Evolutionary conservation across 2,113 vertebrate genomes (phyloP), one percentile per base, ranked within the genome.

Genomic region (Helogale parvula): DNA sequence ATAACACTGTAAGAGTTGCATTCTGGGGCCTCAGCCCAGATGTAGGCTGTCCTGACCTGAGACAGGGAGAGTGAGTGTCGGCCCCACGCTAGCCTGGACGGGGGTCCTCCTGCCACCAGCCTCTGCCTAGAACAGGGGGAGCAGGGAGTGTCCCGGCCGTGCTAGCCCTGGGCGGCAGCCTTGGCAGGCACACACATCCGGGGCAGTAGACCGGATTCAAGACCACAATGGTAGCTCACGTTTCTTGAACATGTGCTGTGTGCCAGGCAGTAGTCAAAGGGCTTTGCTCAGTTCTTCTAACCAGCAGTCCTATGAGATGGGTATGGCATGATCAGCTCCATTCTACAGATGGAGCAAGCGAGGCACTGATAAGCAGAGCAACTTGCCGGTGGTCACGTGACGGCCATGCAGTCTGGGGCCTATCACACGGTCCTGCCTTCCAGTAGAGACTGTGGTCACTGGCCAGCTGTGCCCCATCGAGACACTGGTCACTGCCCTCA

Each of bases 121-220:
- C 33, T 80, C 38, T 29, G 17, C 47, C 60, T 4, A 50, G 16
- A 90, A 23, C 35, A 41, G 1, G 35, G 35, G 69, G 19, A 31
- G n/a, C 54, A 54, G 35, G 77, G 27, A 3, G 19, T 17, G 65
- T n/a, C 45, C 45, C 13, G 38, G 54, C 66, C 66, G 10, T 0
- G 2, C 35, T 6, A 38, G 29, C 33, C 17, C 29, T 0, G 2
- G 84, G 81, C 25, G 38, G 21, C 54, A 35, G 65, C 10, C 41
- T 35, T 3, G 5, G 45, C 1, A 3, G 79, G 45, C 10, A 1
- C 35, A 3, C 1, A 17, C 8, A 0, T 33, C 19, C 35, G 17
- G 65, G 57, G 57, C 27, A 13, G 54, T 29, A 11, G 80, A 10
- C 5, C 5, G 13, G 50, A 33, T 7, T 3, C 3, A 9, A 10